A percentile compares a stretch with the other conserved stretches of the same genome.
phyloP scores from a whole-genome alignment of 2,888 invertebrate genomes.

The Drosophila ustulata region DNA sequence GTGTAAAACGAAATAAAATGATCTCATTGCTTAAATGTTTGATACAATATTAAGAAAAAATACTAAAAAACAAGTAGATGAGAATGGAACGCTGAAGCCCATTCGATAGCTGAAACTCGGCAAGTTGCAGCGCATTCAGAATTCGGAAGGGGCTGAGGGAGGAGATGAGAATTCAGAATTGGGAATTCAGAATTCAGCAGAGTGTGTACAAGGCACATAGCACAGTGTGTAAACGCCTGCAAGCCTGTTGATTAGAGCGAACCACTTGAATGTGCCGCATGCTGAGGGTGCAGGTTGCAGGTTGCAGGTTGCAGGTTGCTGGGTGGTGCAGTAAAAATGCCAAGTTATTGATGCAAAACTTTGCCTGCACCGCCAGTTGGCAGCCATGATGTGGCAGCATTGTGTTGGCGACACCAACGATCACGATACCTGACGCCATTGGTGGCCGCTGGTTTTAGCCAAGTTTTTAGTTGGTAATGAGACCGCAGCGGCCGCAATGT shows the following conservation, averaged over 20 bases:
- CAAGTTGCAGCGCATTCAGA: constrained; percentile 1
- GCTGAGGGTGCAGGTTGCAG: neutral
- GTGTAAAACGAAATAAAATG: too few relatives aligned
- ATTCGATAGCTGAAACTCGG: neutral
- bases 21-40: too few relatives aligned
- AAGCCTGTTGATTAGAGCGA: constrained; percentile 53
- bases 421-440: constrained; percentile 22
- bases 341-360: constrained; percentile 61
- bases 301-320: too few relatives aligned
- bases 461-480: constrained; percentile 53
- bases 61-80: too few relatives aligned
- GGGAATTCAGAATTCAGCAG: neutral
- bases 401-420: constrained; percentile 19
- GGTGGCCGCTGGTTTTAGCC: constrained; percentile 51
- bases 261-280: constrained; percentile 14
- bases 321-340: constrained; percentile 50
- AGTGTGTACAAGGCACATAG: neutral
- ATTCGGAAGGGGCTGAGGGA: too few relatives aligned
- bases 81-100: too few relatives aligned
- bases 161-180: neutral
- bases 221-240: constrained; percentile 13
- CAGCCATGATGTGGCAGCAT: constrained; percentile 1
- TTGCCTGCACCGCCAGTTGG: constrained; percentile 21
- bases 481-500: constrained; percentile 57
- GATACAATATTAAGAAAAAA: too few relatives aligned